These are phyloP conservation scores for Paedocypris micromegethes DNA, from an alignment of 2,797 vertebrate species.

Conservation along the genomic window DNA sequence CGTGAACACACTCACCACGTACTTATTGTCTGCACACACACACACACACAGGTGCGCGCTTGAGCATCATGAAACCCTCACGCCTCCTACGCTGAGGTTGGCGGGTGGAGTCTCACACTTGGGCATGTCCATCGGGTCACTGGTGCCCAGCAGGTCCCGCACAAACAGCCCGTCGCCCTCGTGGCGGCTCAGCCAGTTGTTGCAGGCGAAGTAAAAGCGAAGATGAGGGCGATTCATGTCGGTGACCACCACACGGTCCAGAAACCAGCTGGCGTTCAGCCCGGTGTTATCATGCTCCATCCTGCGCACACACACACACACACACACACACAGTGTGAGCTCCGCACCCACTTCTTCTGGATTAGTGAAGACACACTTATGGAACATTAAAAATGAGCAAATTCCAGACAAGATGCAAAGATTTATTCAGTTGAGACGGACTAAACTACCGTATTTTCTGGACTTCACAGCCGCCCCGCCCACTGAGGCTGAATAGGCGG, in stretches of 20 bases:
- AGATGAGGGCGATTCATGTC: conserved; percentile 92
- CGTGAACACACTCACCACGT: conserved; percentile 83
- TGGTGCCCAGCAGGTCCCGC: conserved; percentile 82
- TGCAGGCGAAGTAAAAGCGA: conserved; percentile 91
- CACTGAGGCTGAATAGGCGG: too few relatives aligned
- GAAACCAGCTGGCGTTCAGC: conserved; percentile 85
- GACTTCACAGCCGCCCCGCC: too few relatives aligned
- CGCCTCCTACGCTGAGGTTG: too few relatives aligned
- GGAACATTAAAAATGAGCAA: too few relatives aligned
- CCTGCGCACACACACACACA: conserved; percentile 56
- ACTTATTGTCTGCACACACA: conserved; percentile 83
- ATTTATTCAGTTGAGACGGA: too few relatives aligned
- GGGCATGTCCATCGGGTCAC: conserved; percentile 88
- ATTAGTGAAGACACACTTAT: too few relatives aligned
- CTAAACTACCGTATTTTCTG: too few relatives aligned
- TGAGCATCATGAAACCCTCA: too few relatives aligned
- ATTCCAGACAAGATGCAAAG: too few relatives aligned
- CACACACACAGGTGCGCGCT: neutral
- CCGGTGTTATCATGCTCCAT: conserved; percentile 96
- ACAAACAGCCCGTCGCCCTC: conserved; percentile 81
- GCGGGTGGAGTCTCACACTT: conserved; percentile 73
- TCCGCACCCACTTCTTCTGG: too few relatives aligned
- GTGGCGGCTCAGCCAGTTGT: conserved; percentile 89
- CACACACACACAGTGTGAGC: too few relatives aligned
- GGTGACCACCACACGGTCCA: conserved; percentile 83